phyloP scores from a whole-genome alignment of 2,888 invertebrate species.

The Neoscelio sp. region DNA sequence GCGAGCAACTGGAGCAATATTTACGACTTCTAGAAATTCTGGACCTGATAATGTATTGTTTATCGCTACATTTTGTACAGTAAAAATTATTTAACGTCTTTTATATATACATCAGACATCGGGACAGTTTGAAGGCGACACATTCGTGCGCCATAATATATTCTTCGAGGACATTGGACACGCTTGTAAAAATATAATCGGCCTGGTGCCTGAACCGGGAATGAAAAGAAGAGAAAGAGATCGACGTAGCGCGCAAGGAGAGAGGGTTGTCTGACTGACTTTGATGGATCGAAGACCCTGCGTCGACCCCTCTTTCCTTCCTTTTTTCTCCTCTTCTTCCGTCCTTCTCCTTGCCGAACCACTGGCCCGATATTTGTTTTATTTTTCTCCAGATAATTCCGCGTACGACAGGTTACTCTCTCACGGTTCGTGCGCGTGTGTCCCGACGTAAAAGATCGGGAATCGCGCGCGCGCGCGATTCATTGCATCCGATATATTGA shows the following conservation, averaged over 20 bases:
- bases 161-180: constrained; percentile 81
- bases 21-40: constrained; percentile 26
- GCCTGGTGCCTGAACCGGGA: constrained; percentile 60
- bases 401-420: constrained; percentile 79
- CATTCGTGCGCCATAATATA: constrained; percentile 73
- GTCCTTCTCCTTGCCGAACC: constrained; percentile 23
- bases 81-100: constrained; percentile 64
- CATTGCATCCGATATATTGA: constrained; percentile 19
- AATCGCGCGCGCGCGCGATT: constrained; percentile 28
- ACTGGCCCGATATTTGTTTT: constrained; percentile 76
- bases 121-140: constrained; percentile 61
- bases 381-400: constrained; percentile 77
- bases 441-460: constrained; percentile 8
- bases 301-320: constrained; percentile 70
- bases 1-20: constrained; percentile 18
- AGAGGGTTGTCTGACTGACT: constrained; percentile 76
- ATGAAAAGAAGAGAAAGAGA: constrained; percentile 59
- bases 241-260: too few species aligned
- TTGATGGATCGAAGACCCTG: constrained; percentile 81
- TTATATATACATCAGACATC: constrained; percentile 62
- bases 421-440: constrained; percentile 73
- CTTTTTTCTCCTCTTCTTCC: constrained; percentile 23
- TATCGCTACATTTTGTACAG: constrained; percentile 9
- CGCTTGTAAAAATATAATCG: constrained; percentile 80
- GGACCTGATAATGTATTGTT: background rate